phyloP scores from a whole-genome alignment of 2,797 vertebrate genomes.

The Trachops cirrhosus region DNA sequence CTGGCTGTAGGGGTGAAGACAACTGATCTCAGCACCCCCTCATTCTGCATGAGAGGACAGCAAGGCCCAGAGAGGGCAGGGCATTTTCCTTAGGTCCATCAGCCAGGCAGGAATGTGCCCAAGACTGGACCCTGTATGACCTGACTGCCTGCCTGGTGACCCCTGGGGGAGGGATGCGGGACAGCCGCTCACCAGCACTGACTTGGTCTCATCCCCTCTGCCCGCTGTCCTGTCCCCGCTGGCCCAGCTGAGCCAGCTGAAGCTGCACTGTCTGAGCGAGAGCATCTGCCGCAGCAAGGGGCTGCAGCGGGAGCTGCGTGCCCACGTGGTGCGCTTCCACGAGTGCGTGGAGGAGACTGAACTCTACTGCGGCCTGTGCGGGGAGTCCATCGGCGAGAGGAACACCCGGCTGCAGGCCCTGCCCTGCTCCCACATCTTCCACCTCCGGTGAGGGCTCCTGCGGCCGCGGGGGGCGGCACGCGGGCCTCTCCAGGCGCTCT shows the following conservation, averaged over 20 bases:
- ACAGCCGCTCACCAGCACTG: accelerated
- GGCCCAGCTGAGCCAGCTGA: constrained; percentile 89
- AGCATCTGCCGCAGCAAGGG: constrained; percentile 91
- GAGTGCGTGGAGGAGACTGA: constrained; percentile 99
- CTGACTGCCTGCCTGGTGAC: neutral
- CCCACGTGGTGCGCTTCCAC: constrained; percentile 97
- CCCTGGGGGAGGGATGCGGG: neutral
- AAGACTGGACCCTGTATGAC: accelerated
- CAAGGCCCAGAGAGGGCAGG: neutral
- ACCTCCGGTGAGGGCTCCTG: constrained; percentile 90
- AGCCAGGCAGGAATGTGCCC: neutral
- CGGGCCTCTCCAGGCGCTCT: accelerated
- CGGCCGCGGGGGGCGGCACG: neutral
- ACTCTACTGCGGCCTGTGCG: constrained; percentile 98
- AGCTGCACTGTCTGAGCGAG: constrained; percentile 95
- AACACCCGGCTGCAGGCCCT: constrained; percentile 98
- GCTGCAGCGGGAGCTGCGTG: constrained; percentile 90
- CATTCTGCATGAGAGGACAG: neutral
- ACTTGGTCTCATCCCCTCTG: neutral
- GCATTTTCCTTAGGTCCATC: neutral
- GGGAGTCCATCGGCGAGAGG: constrained; percentile 97
- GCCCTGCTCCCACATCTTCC: constrained; percentile 98
- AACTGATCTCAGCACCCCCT: neutral
- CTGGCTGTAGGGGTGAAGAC: neutral
- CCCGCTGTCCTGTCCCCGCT: neutral